phyloP scores from a whole-genome alignment of 1,140 invertebrate species.

The Aplysia californica region DNA sequence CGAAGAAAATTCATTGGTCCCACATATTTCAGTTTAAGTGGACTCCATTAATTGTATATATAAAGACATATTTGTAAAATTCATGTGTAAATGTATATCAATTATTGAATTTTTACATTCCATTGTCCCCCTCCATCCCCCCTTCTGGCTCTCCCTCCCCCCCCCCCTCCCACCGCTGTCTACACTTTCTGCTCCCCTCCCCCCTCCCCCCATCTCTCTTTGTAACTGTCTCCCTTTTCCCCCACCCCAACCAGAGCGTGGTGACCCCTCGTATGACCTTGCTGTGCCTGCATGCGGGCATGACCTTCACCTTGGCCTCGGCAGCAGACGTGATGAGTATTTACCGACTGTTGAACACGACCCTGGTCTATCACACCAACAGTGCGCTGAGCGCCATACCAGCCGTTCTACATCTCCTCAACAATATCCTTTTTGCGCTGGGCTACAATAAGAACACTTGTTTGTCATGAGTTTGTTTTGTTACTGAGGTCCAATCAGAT shows the following conservation, averaged over 20 bases:
- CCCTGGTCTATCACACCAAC: constrained; percentile 10
- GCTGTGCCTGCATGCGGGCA: constrained; percentile 14
- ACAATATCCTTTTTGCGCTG: constrained; percentile 31
- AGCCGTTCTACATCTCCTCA: neutral
- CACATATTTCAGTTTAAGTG: no score
- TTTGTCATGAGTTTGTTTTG: no score
- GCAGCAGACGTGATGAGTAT: neutral
- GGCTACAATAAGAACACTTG: no score
- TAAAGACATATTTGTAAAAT: no score
- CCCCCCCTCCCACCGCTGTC: no score
- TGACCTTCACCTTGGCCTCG: neutral
- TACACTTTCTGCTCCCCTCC: neutral
- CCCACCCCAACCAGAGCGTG: neutral
- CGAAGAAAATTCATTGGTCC: no score
- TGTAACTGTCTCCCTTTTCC: neutral
- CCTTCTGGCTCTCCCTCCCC: no score
- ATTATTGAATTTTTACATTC: neutral
- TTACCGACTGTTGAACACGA: constrained; percentile 5
- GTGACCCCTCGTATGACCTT: constrained; percentile 5
- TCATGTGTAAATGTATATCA: no score
- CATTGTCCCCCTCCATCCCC: neutral
- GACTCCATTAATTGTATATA: no score
- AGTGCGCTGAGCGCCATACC: neutral
- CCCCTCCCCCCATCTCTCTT: neutral
- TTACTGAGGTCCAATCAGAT: no score